Evolutionary conservation across 2,113 vertebrate genomes (phyloP), one percentile per base, ranked within the genome.

Genomic region (Gavialis gangeticus): DNA sequence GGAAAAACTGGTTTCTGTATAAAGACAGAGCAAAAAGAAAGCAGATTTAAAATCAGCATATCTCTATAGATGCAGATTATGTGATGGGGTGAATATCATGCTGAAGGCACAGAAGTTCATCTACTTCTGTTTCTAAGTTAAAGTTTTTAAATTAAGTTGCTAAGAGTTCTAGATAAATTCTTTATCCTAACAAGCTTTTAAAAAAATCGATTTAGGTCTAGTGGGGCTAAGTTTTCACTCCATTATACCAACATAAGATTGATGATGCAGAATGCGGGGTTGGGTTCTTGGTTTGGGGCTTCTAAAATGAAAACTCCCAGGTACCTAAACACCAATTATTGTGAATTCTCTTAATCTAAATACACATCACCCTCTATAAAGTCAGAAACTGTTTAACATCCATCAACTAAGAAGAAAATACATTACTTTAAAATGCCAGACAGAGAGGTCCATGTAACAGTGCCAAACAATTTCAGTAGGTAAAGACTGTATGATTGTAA

Each of bases 21-120:
- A 77, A 82, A 93, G 69, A 69, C 14, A 91, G 82, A 30, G 77
- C 66, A 78, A 3, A 21, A 22, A 84, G 88, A 97, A 91, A 25
- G 64, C 71, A 93, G 66, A 87, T 94, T 96, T 93, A 88, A 95
- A 90, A 95, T 88, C 86, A 85, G 82, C 84, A 84, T 78, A 56
- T 88, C 73, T 5, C 30, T 71, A 86, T 89, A 96, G 89, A 91
- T 88, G 75, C 10, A 56, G 21, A 58, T 28, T 79, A 27, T 79
- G 13, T 18, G 14, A 63, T 25, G 22, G 22, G 60, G 62, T 63
- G 37, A 95, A 59, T 78, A 84, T 60, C 75, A 56, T 12, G 8
- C 59, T 89, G 71, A 18, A 37, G 30, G 58, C 27, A 17, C 78
- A 71, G 34, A 17, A 69, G 5, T 91, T 86, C 5, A 2, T 82